phyloP scores from a whole-genome alignment of 2,888 invertebrate genomes.

The Cyrtodaria siliqua region DNA sequence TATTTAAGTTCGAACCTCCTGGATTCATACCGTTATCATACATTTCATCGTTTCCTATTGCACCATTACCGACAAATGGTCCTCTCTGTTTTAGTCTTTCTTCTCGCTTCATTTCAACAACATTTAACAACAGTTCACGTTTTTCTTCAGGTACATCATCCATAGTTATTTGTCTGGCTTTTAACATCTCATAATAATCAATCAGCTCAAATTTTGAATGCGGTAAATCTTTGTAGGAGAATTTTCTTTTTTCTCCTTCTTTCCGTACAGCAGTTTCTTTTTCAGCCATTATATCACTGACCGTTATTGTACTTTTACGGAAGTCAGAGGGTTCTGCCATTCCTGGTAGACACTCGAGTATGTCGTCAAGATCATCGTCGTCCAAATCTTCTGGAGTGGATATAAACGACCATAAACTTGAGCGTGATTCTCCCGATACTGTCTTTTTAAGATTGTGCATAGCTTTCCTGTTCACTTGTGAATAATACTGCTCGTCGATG shows the following conservation, averaged over 20 bases:
- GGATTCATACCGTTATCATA: conserved; percentile 61
- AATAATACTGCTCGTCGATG: conserved; percentile 66
- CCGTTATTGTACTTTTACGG: conserved; percentile 48
- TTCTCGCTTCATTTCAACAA: conserved; percentile 56
- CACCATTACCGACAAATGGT: conserved; percentile 13
- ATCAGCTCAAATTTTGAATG: conserved; percentile 69
- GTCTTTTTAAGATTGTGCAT: conserved; percentile 66
- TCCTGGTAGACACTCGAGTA: conserved; percentile 74
- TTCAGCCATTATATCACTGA: conserved; percentile 62
- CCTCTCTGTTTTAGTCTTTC: conserved; percentile 45
- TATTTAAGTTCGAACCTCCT: conserved; percentile 11
- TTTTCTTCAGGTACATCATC: conserved; percentile 60
- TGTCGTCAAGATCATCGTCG: conserved; percentile 64
- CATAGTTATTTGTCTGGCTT: conserved; percentile 64
- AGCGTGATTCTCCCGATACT: conserved; percentile 68
- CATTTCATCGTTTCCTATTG: conserved; percentile 52
- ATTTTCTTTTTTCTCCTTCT: conserved; percentile 38
- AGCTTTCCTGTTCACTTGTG: conserved; percentile 64
- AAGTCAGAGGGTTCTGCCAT: conserved; percentile 63
- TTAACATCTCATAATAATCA: conserved; percentile 71
- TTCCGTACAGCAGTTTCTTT: conserved; percentile 41
- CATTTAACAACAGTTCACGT: conserved; percentile 60
- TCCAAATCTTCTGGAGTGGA: conserved; percentile 69
- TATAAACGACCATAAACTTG: conserved; percentile 71
- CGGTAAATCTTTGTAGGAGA: conserved; percentile 40